phyloP scores from a whole-genome alignment of 1,140 invertebrate species.

The Pteromalus puparum region DNA sequence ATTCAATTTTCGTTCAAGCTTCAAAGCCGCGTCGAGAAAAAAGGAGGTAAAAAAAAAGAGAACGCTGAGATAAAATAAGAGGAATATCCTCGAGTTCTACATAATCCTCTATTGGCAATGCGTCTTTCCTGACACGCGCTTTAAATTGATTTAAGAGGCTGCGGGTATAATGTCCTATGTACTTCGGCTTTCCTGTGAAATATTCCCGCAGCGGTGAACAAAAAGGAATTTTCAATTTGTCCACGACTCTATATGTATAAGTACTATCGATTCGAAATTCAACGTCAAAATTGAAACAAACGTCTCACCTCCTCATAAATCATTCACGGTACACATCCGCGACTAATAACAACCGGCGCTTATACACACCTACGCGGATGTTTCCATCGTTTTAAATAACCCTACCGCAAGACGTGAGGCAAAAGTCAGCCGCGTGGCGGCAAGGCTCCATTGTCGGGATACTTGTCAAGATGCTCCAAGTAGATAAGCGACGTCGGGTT shows the following conservation, averaged over 20 bases:
- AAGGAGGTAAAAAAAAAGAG: neutral
- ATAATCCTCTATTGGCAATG: constrained; percentile 1
- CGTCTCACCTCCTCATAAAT: constrained; percentile 20
- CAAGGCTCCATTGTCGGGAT: constrained; percentile 1
- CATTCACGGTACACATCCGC: neutral
- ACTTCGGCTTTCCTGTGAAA: neutral
- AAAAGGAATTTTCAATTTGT: neutral
- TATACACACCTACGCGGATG: neutral
- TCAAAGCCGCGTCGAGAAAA: neutral
- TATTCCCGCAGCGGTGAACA: neutral
- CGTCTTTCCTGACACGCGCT: neutral
- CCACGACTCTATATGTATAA: neutral
- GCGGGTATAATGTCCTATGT: neutral
- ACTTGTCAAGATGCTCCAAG: constrained; percentile 21
- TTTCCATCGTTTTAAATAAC: neutral
- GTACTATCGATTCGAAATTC: neutral
- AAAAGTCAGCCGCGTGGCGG: neutral
- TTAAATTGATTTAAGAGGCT: constrained; percentile 33
- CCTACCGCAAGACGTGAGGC: neutral
- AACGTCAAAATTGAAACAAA: neutral
- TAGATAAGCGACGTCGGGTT: constrained; percentile 11
- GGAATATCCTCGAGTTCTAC: neutral
- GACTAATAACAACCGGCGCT: neutral
- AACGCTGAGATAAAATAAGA: neutral
- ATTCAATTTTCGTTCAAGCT: constrained; percentile 32